phyloP scores from a whole-genome alignment of 2,113 vertebrate species.

The Dromaius novaehollandiae region DNA sequence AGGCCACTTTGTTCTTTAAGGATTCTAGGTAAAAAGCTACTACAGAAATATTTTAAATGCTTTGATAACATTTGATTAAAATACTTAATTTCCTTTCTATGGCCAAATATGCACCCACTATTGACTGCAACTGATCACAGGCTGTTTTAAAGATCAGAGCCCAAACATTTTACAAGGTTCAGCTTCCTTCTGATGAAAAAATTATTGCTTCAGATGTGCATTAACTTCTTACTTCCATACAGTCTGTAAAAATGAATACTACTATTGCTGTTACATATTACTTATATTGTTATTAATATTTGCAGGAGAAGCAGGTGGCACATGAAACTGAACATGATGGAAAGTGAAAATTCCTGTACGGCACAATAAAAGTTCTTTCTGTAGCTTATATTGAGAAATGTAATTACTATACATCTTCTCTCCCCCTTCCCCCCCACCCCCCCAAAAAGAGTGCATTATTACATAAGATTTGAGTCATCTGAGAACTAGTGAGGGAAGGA shows the following conservation, averaged over 20 bases:
- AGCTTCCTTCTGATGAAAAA: background rate
- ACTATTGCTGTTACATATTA: background rate
- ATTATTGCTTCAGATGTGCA: background rate
- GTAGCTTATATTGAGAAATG: constrained; percentile 25
- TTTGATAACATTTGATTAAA: background rate
- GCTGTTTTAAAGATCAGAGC: background rate
- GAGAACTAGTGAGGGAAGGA: background rate
- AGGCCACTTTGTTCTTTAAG: background rate
- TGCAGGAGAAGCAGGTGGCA: background rate
- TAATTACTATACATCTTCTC: background rate
- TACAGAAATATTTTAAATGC: background rate
- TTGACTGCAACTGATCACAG: background rate
- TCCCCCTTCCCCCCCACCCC: no score
- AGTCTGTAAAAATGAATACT: background rate
- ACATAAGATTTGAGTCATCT: constrained; percentile 8
- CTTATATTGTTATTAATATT: background rate
- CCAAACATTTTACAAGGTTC: background rate
- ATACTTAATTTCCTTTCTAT: background rate
- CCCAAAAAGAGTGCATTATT: background rate
- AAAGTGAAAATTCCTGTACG: constrained; percentile 46
- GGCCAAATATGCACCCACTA: background rate
- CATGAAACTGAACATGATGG: background rate
- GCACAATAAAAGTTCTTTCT: constrained; percentile 2
- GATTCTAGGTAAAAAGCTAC: background rate
- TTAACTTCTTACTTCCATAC: background rate